Evolutionary conservation across 2,888 invertebrate genomes (phyloP).

Genomic region (Limnephilus marmoratus): DNA sequence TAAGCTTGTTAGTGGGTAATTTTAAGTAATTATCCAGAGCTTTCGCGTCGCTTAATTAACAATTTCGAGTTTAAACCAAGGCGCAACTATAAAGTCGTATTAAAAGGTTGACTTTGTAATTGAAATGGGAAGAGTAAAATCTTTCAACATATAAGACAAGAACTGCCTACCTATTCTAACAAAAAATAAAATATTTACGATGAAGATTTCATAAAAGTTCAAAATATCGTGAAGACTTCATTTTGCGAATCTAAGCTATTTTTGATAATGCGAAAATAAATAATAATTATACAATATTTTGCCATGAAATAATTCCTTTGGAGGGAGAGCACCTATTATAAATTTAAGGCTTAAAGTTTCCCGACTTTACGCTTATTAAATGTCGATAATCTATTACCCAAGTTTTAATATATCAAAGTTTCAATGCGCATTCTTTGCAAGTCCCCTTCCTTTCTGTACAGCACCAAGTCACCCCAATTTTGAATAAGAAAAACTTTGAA

Average conservation of each 20-base stretch:
- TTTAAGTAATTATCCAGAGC: background rate
- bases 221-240: background rate
- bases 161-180: background rate
- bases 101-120: background rate
- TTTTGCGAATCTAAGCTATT: background rate
- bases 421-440: slow-evolving; percentile 36
- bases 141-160: background rate
- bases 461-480: slow-evolving; percentile 49
- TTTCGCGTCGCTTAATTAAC: background rate
- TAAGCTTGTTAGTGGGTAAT: background rate
- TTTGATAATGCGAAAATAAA: background rate
- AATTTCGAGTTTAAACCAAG: background rate
- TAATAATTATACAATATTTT: background rate
- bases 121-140: background rate
- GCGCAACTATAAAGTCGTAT: background rate
- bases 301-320: background rate
- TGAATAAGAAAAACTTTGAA: slow-evolving; percentile 56
- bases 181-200: background rate
- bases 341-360: background rate
- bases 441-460: slow-evolving; percentile 10
- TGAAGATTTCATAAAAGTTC: background rate
- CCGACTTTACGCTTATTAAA: slow-evolving; percentile 36
- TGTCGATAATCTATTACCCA: slow-evolving; percentile 49
- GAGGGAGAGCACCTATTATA: background rate
- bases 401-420: slow-evolving; percentile 48